These are phyloP conservation scores for Clepsis dumicolana DNA, from an alignment of 2,888 invertebrate species.

Conservation along the genomic window DNA sequence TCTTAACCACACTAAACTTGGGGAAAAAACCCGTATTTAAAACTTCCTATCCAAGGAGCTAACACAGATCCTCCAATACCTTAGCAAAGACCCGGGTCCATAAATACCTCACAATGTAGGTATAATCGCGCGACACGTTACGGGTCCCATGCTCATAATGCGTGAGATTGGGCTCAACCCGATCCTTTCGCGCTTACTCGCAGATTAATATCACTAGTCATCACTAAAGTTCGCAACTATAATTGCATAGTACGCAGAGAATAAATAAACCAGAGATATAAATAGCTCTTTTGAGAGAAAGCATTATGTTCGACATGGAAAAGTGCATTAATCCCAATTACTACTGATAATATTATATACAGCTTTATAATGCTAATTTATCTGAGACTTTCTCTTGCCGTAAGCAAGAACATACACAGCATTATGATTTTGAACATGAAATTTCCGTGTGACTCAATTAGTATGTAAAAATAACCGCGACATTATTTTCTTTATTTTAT, in stretches of 20 bases:
- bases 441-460: too few relatives aligned
- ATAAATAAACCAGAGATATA: neutral
- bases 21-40: neutral
- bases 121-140: slow-evolving; percentile 34
- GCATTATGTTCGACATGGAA: too few relatives aligned
- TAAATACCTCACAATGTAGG: slow-evolving; percentile 7
- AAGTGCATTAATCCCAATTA: too few relatives aligned
- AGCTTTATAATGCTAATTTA: too few relatives aligned
- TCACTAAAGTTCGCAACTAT: slow-evolving; percentile 31
- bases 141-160: slow-evolving; percentile 62
- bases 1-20: too few relatives aligned
- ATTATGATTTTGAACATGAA: too few relatives aligned
- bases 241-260: neutral
- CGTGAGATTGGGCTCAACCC: slow-evolving; percentile 63
- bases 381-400: too few relatives aligned
- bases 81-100: neutral
- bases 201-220: slow-evolving; percentile 52
- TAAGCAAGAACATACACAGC: too few relatives aligned
- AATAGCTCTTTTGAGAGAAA: too few relatives aligned
- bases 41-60: neutral
- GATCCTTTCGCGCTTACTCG: slow-evolving; percentile 55
- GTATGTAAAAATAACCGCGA: too few relatives aligned
- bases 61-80: neutral
- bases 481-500: too few relatives aligned
- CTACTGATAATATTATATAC: too few relatives aligned